A percentile compares a stretch with the other conserved stretches of the same genome.
phyloP scores from a whole-genome alignment of 2,113 vertebrate species.

The Regulus satrapa region DNA sequence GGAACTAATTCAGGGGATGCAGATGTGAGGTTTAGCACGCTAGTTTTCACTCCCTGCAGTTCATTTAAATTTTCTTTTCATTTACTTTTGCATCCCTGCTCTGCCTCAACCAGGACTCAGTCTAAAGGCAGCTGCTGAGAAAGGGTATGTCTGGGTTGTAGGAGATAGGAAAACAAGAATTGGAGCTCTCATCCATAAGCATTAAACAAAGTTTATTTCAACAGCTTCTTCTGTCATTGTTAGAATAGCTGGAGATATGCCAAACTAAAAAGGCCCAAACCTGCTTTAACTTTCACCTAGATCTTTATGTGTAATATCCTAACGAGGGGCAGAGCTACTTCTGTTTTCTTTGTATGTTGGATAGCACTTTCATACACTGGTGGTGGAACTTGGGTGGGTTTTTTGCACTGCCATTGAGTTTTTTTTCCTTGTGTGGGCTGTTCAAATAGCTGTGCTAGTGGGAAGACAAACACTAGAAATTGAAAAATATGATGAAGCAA shows the following conservation, averaged over 20 bases:
- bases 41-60: not conserved
- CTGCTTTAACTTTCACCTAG: not conserved
- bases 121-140: not conserved
- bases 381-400: not conserved
- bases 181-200: not conserved
- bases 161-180: not conserved
- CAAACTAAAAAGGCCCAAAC: not conserved
- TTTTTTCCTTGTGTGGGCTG: not conserved
- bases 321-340: not conserved
- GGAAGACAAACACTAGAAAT: conserved; percentile 11
- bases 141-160: not conserved
- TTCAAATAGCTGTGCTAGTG: not conserved
- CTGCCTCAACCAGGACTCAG: not conserved
- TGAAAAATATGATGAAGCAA: conserved; percentile 12
- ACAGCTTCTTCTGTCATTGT: not conserved
- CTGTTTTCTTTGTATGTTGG: not conserved
- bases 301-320: not conserved
- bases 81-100: not conserved
- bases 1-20: not conserved
- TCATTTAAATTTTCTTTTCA: not conserved
- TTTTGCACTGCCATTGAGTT: not conserved
- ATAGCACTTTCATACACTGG: not conserved
- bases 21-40: not conserved
- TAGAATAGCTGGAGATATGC: not conserved
- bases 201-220: not conserved